Conservation (phyloP, 2,888 invertebrate species). For the Caenorhabditis angaria region DNA sequence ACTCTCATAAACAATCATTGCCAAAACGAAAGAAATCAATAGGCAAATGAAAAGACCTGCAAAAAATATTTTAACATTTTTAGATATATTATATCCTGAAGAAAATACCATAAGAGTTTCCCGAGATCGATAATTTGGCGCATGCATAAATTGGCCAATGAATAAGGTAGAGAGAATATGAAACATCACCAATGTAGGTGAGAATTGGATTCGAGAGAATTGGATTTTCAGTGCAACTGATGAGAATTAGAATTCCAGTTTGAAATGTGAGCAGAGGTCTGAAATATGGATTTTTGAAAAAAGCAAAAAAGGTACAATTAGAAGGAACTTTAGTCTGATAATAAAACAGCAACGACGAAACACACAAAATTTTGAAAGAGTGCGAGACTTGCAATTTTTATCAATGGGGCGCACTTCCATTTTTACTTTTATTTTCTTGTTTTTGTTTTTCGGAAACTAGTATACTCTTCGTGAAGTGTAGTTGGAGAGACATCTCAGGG, state of each 20-base stretch:
- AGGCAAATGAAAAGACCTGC: slow-evolving; percentile 9
- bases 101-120: slow-evolving; percentile 6
- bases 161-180: slow-evolving; percentile 22
- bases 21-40: slow-evolving; percentile 10
- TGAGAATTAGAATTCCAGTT: slow-evolving; percentile 16
- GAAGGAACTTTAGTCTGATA: too few relatives aligned
- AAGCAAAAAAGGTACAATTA: too few relatives aligned
- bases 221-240: slow-evolving; percentile 6
- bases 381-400: too few relatives aligned
- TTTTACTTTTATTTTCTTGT: too few relatives aligned
- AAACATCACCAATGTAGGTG: slow-evolving; percentile 28
- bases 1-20: slow-evolving; percentile 12
- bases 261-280: slow-evolving; percentile 19
- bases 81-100: background rate
- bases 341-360: too few relatives aligned
- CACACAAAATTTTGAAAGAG: too few relatives aligned
- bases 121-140: slow-evolving; percentile 8
- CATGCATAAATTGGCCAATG: slow-evolving; percentile 32
- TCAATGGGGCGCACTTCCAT: too few relatives aligned
- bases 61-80: background rate
- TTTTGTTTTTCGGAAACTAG: too few relatives aligned
- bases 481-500: too few relatives aligned
- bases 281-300: too few relatives aligned
- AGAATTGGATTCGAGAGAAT: slow-evolving; percentile 15
- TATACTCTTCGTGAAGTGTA: too few relatives aligned